Evolutionary conservation across 2,797 vertebrate species (phyloP), one percentile per base, ranked within the genome.

Genomic region (Coregonus ussuriensis): DNA sequence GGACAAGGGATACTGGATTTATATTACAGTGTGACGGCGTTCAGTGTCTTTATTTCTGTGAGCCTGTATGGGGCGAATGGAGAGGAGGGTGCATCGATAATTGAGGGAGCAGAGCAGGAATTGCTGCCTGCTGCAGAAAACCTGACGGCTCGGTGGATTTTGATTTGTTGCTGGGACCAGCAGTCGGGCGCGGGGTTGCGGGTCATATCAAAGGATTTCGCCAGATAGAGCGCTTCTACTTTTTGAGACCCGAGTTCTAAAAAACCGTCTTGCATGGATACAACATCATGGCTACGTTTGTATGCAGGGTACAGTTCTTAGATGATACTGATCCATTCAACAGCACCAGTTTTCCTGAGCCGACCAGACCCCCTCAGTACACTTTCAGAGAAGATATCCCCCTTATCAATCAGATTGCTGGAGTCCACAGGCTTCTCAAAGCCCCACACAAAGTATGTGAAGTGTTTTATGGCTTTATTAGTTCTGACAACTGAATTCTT

Each of bases 251-350:
- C 68, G 82, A 75, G 63, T 81, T 84, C 91, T 80, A 52, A 80
- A 67, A 79, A 75, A 68, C 80, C 41, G 81, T 85, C 81, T 79
- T 92, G 94, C 88, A 95, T 93, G 95, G 94, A 92, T 88, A 89
- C 93, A 89, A 89, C 93, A 89, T 89, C 93, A 96, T 96, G 95
- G 93, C 95, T 87, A 94, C 95, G 87, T 85, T 95, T 88, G 89
- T 93, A 75, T 96, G 95, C 93, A 93, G 95, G 91, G 95, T 96
- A 85, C 96, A 96, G 91, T 95, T 96, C 86, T 88, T 96, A 91
- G 96, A 96, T 90, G 96, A 96, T 90, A 96, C 95, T 69, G 96
- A 96, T 90, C 96, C 96, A 74, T 96, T 96, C 89, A 96, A 95
- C 88, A 96, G 95, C 92, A 96, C 96, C 86, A 96, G 93, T 90